phyloP scores from a whole-genome alignment of 2,797 vertebrate species.

The Pseudochromis fuscus region DNA sequence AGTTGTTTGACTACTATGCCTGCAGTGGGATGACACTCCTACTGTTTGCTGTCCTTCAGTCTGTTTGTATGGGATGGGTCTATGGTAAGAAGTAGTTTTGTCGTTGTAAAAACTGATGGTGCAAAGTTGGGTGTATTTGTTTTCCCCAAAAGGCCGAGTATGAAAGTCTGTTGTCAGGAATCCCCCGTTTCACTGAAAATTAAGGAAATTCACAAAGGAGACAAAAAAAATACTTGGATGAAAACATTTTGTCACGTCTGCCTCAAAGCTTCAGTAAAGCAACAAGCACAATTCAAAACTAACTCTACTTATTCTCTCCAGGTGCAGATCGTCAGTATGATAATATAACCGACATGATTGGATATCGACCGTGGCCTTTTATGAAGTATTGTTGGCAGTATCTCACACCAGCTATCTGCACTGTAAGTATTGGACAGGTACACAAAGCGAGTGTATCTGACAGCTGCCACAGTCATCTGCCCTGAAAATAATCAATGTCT shows the following conservation, averaged over 20 bases:
- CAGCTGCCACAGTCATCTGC: constrained; percentile 48
- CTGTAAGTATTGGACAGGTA: constrained; percentile 74
- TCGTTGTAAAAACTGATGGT: not conserved
- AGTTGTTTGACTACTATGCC: constrained; percentile 87
- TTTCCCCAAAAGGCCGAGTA: too few relatives aligned
- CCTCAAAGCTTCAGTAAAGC: too few relatives aligned
- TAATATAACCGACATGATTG: constrained; percentile 85
- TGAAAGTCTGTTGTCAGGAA: too few relatives aligned
- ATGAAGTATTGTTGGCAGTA: constrained; percentile 87
- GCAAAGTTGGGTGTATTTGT: not conserved
- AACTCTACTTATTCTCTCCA: constrained; percentile 39
- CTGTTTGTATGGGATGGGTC: constrained; percentile 83
- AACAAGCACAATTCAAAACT: not conserved
- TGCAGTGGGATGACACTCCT: constrained; percentile 88
- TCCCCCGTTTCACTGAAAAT: too few relatives aligned
- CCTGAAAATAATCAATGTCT: constrained; percentile 27
- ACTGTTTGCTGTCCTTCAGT: constrained; percentile 84
- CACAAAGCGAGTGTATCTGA: constrained; percentile 22
- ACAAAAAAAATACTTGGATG: too few relatives aligned
- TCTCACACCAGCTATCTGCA: constrained; percentile 82
- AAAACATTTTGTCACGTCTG: too few relatives aligned
- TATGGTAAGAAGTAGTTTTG: constrained; percentile 76
- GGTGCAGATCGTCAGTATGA: constrained; percentile 84
- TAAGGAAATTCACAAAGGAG: too few relatives aligned
- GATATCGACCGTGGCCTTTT: constrained; percentile 81